phyloP scores from a whole-genome alignment of 2,888 invertebrate genomes.

The Linnaemya vulpina region DNA sequence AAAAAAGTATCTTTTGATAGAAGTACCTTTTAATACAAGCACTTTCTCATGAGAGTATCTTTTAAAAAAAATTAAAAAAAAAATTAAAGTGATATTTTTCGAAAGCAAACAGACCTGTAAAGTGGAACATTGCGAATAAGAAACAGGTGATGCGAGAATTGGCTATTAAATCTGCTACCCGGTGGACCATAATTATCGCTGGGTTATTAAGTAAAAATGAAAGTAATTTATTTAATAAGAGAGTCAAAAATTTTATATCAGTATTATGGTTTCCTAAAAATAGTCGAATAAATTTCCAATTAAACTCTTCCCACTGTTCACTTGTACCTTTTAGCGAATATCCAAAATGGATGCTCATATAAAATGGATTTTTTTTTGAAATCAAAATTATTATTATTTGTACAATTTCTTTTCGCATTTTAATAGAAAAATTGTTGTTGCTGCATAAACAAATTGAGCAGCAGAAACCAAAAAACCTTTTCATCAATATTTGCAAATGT shows the following conservation, averaged over 20 bases:
- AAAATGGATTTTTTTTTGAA: not conserved
- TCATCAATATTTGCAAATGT: constrained; percentile 31
- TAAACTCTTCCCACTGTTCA: not conserved
- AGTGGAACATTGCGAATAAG: no score
- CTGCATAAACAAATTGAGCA: not conserved
- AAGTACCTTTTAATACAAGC: no score
- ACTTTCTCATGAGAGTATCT: no score
- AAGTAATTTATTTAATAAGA: no score
- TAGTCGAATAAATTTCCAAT: constrained; percentile 10
- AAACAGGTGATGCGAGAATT: no score
- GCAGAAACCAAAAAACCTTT: not conserved
- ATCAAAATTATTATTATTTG: constrained; percentile 47
- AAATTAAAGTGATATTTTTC: no score
- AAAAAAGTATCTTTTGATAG: no score
- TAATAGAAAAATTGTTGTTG: constrained; percentile 28
- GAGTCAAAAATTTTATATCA: not conserved
- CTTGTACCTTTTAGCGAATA: not conserved
- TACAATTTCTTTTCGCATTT: constrained; percentile 36
- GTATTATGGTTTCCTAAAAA: not conserved
- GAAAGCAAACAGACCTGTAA: no score
- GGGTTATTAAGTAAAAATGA: no score
- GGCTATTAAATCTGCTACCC: no score
- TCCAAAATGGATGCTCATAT: not conserved
- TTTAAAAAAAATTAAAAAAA: no score
- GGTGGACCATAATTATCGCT: no score